These are phyloP conservation scores for Sphinx pinastri DNA, from an alignment of 2,888 invertebrate species.

Conservation along the genomic window DNA sequence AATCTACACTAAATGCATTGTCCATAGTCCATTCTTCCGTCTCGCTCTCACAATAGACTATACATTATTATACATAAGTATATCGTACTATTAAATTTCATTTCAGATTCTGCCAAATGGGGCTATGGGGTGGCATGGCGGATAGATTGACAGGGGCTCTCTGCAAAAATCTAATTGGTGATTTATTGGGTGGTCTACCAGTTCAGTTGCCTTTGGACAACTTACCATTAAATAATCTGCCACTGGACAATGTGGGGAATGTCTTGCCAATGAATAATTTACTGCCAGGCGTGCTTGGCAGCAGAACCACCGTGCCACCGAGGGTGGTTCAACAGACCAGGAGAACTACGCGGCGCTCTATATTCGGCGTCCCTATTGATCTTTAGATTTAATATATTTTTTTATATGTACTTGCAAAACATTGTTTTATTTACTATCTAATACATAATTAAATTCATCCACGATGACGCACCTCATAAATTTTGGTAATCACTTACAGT, in stretches of 20 bases:
- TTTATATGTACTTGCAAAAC: not conserved
- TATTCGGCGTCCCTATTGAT: conserved; percentile 25
- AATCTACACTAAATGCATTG: not conserved
- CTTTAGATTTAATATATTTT: conserved; percentile 11
- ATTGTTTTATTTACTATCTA: not conserved
- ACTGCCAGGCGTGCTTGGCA: conserved; percentile 11
- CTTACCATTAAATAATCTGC: conserved; percentile 20
- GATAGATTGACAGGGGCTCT: conserved; percentile 82
- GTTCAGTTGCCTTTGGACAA: conserved; percentile 43
- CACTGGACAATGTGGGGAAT: not conserved
- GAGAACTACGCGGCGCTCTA: conserved; percentile 4
- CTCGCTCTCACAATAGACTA: not conserved
- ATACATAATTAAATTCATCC: too few species aligned
- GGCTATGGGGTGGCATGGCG: conserved; percentile 86
- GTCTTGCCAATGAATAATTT: conserved; percentile 3
- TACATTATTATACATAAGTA: too few species aligned
- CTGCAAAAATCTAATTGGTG: conserved; percentile 75
- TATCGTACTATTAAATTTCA: not conserved
- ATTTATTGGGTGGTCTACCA: conserved; percentile 52
- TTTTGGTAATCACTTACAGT: too few species aligned
- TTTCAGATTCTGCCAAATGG: conserved; percentile 87
- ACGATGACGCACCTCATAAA: too few species aligned
- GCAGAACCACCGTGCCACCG: conserved; percentile 19
- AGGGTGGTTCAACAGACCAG: conserved; percentile 8
- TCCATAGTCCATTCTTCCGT: not conserved